Base-by-base conservation (phyloP, 1,140 invertebrate species). In the Papilio machaon region DNA sequence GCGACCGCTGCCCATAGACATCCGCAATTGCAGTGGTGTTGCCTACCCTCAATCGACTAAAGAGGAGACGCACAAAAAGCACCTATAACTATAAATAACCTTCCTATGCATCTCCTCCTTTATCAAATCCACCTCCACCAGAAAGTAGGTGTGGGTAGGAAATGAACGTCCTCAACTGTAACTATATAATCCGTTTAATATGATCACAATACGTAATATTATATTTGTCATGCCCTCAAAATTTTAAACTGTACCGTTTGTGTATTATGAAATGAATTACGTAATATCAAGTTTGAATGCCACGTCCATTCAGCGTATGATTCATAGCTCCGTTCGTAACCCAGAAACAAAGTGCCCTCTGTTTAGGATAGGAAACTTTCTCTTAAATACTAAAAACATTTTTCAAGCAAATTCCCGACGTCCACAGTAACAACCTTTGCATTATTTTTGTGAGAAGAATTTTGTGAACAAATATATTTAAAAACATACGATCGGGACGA, bases 321-420 rank as follows among this genome's bases (percentile, higher is more conserved):
- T 64, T 78, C 76, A 78, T 79, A 64, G 38, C 58, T 79, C 76
- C 58, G 76, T 64, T n/a, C 17, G 76, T 75, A 75, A 78, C 76
- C 76, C 43, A 79, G 76, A 79, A 79, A 79, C 77, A 79, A 67
- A 79, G 64, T 77, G n/a, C 77, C 77, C 58, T 67, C 77, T 79
- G 54, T 79, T 79, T 79, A 79, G 77, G 58, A 46, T 79, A 38
- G 77, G 1, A 79, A 79, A 64, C 77, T 79, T 79, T 79, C 77
- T 67, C 77, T 79, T 64, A 46, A 67, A 79, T 58, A 58, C 77
- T 79, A 38, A 79, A 79, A 58, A 79, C 46, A 78, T 78, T 58
- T 35, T 58, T 78, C 52, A 54, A 60, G 76, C n/a, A 78, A 78
- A 35, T 64, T 64, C 19, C 58, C 19, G 10, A 67, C 30, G 11